Conservation (phyloP, 2,113 vertebrate species). For the Nerophis lumbriciformis region DNA sequence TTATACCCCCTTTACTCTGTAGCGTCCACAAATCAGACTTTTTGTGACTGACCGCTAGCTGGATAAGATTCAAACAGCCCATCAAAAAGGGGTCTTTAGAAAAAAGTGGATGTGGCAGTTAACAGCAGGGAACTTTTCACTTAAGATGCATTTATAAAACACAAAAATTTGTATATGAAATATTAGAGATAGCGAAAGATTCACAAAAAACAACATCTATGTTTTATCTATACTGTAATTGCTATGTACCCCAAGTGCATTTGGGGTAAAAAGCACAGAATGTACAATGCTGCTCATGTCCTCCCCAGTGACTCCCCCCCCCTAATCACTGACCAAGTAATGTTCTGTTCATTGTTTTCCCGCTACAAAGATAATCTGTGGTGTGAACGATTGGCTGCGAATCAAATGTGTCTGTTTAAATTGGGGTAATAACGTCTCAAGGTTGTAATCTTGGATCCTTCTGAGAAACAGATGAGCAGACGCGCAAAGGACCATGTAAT, state of each 20-base stretch:
- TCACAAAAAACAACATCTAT: neutral
- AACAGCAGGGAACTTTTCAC: neutral
- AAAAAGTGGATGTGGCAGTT: neutral
- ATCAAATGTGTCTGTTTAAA: constrained; percentile 53
- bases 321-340: constrained; percentile 53
- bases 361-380: constrained; percentile 51
- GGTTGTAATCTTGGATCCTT: constrained; percentile 41
- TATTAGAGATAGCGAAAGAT: neutral
- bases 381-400: constrained; percentile 40
- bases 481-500: neutral
- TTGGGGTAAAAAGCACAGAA: constrained; percentile 27
- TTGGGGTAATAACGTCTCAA: constrained; percentile 44
- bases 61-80: constrained; percentile 45
- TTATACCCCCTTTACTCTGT: constrained; percentile 24
- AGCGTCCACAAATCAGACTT: constrained; percentile 56
- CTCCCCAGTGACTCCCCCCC: constrained; percentile 15
- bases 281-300: constrained; percentile 44
- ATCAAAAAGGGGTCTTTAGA: constrained; percentile 42
- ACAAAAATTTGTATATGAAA: neutral
- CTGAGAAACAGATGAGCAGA: constrained; percentile 32
- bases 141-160: neutral
- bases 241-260: constrained; percentile 1
- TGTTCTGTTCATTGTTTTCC: constrained; percentile 60
- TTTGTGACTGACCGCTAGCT: constrained; percentile 59
- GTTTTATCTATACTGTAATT: neutral